phyloP scores from a whole-genome alignment of 2,113 vertebrate genomes.

The Steatornis caripensis region DNA sequence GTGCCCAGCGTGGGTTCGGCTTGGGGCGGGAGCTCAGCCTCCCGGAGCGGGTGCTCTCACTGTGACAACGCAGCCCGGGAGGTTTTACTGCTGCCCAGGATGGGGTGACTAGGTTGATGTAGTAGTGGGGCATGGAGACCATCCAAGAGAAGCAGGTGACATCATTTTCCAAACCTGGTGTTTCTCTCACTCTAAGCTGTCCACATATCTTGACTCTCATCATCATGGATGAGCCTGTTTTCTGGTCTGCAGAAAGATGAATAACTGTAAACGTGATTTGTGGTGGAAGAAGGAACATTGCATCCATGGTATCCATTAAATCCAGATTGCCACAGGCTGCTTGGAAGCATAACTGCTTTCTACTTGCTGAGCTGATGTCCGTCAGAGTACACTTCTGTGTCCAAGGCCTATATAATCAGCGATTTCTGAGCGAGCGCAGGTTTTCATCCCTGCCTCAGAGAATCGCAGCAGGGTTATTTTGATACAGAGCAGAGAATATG shows the following conservation, averaged over 20 bases:
- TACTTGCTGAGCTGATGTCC: background rate
- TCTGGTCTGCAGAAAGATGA: background rate
- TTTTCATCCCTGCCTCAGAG: background rate
- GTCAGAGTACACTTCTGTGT: background rate
- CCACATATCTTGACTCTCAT: background rate
- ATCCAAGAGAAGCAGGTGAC: background rate
- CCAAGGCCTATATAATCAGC: slow-evolving; percentile 25
- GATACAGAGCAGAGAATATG: background rate
- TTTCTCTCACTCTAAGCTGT: background rate
- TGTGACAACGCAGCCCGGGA: background rate
- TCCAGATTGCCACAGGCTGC: background rate
- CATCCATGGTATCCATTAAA: background rate
- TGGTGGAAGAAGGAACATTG: background rate
- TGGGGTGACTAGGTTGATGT: background rate
- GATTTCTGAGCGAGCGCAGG: background rate
- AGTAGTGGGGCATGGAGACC: background rate
- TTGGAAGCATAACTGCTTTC: background rate
- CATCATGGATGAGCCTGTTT: background rate
- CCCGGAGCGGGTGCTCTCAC: fast-evolving
- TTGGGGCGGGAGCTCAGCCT: background rate
- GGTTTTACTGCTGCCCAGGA: background rate
- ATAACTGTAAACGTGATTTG: background rate
- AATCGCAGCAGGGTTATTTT: background rate
- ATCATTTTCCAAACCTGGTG: background rate
- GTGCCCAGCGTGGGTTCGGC: background rate